Conservation (phyloP, 2,113 vertebrate species). For the Gobiocypris rarus region DNA sequence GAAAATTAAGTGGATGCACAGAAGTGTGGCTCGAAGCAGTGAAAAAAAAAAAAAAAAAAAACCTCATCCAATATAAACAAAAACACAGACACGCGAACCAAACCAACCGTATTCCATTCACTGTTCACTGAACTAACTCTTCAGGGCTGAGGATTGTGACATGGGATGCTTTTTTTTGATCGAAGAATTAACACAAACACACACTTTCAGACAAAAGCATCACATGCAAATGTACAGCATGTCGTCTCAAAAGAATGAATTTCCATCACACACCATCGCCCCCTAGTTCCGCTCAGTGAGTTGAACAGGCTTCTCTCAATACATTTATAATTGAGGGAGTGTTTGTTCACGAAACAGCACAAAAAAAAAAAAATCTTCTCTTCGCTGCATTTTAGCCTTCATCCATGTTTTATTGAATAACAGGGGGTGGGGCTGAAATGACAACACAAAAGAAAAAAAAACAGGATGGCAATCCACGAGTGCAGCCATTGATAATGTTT, state of each 20-base stretch:
- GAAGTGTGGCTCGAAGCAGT: not conserved
- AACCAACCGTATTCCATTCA: not conserved
- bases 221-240: slow-evolving; percentile 67
- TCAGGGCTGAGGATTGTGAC: slow-evolving; percentile 9
- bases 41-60: slow-evolving; percentile 9
- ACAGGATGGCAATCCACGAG: slow-evolving; percentile 61
- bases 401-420: slow-evolving; percentile 42
- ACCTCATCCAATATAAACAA: slow-evolving; percentile 3
- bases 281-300: slow-evolving; percentile 69
- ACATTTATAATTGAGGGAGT: slow-evolving; percentile 77
- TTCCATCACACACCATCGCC: slow-evolving; percentile 75
- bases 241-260: slow-evolving; percentile 74
- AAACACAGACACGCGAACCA: not conserved
- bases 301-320: slow-evolving; percentile 69
- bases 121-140: slow-evolving; percentile 11
- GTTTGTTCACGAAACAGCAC: slow-evolving; percentile 70
- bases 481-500: slow-evolving; percentile 68
- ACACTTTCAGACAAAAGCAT: slow-evolving; percentile 64
- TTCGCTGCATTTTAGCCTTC: slow-evolving; percentile 63
- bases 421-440: slow-evolving; percentile 38
- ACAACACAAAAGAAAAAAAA: slow-evolving; percentile 1
- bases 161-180: not conserved
- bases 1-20: slow-evolving; percentile 16
- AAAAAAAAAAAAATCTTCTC: slow-evolving; percentile 59
- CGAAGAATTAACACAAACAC: slow-evolving; percentile 9